Evolutionary conservation across 2,888 invertebrate species (phyloP), one percentile per base, ranked within the genome.

Genomic region (Lordiphosa andalusiaca): DNA sequence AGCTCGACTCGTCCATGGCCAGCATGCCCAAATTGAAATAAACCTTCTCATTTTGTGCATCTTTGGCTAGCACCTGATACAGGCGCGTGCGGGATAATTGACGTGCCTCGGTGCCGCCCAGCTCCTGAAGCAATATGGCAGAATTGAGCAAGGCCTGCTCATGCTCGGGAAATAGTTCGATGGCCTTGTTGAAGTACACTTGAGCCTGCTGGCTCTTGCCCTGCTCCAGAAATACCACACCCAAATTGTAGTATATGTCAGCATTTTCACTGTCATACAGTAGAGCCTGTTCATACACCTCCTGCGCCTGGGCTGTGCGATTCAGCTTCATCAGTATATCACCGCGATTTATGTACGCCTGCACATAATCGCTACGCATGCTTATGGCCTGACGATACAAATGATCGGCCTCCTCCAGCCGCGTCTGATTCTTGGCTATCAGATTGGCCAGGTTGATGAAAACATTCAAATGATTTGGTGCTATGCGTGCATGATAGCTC

Each of bases 21-120:
- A 98, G 90, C 98, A 98, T 98, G 69, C 97, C 98, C 53, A 98
- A 91, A 91, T 98, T 98, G 90, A 98, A 98, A 89, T 96, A 96
- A 4, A 98, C 95, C 62, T 97, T 92, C 87, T 98, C 97, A 88
- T 98, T 98, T 59, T 93, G 93, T 0, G 93, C 76, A 60, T 87
- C 88, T 16, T 74, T 84, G 74, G 94, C 92, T 44, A 97, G 90
- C 35, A 98, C 91, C 84, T 95, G 95, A 37, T 95, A 91, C 3
- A 98, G 92, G 49, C 98, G 91, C 82, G 95, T 94, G 53, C 94
- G 91, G 0, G 96, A 96, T 16, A 95, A 91, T 87, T 94, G 94
- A 58, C 96, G 91, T 57, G 95, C 90, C 81, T 95, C 95, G 0
- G 93, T 93, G 0, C 95, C 93, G 0, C 96, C 96, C 54, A 95